A percentile compares a stretch with the other conserved stretches of the same genome.
phyloP scores from a whole-genome alignment of 2,888 invertebrate species.

The Dolomedes plantarius region DNA sequence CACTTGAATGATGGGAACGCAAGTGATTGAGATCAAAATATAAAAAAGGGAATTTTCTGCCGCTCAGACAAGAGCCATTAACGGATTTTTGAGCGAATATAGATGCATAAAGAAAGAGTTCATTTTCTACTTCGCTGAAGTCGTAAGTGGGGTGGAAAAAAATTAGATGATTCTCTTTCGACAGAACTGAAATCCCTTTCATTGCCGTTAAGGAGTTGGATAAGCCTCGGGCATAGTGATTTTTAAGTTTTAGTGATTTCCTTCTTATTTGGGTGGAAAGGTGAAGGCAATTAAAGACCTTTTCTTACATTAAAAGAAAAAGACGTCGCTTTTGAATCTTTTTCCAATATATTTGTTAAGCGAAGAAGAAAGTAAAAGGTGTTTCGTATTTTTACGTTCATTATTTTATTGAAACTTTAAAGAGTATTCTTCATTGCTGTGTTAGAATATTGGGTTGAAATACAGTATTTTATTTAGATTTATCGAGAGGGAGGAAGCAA shows the following conservation, averaged over 20 bases:
- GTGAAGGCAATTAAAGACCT: slow-evolving; percentile 28
- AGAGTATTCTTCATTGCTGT: too few species aligned
- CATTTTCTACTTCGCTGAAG: slow-evolving; percentile 60
- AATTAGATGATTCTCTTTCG: slow-evolving; percentile 40
- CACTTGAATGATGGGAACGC: slow-evolving; percentile 39
- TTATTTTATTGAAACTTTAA: too few species aligned
- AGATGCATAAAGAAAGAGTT: slow-evolving; percentile 53
- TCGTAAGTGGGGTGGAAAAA: slow-evolving; percentile 28
- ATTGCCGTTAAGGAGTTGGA: slow-evolving; percentile 27
- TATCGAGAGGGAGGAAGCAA: too few species aligned
- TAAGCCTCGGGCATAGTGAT: slow-evolving; percentile 25
- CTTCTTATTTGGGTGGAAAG: slow-evolving; percentile 2
- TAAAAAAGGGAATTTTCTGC: slow-evolving; percentile 37
- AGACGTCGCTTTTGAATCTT: too few species aligned
- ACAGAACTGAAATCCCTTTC: slow-evolving; percentile 34
- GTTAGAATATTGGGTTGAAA: too few species aligned
- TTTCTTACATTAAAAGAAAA: too few species aligned
- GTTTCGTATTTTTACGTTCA: too few species aligned
- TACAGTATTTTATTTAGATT: too few species aligned
- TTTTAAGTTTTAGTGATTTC: slow-evolving; percentile 25
- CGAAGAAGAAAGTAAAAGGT: too few species aligned
- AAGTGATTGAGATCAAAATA: slow-evolving; percentile 59
- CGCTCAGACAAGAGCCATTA: slow-evolving; percentile 51
- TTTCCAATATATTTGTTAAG: too few species aligned
- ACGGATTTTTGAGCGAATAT: slow-evolving; percentile 56